These are phyloP conservation scores for Neopipo cinnamomea DNA, from an alignment of 2,113 vertebrate species.

Conservation along the genomic window DNA sequence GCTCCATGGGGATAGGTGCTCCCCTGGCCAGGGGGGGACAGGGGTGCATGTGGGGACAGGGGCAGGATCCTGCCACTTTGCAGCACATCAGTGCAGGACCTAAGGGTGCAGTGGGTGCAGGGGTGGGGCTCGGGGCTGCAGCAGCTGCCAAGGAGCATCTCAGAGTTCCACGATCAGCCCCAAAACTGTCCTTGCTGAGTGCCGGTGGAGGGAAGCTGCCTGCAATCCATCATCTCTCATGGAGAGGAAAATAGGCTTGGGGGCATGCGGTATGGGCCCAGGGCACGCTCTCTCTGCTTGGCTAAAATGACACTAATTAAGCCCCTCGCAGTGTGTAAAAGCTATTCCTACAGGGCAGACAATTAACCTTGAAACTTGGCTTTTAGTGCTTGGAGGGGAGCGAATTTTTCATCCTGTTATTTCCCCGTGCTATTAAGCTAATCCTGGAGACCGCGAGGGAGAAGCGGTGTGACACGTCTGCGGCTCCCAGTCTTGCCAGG, in stretches of 20 bases:
- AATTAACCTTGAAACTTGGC: conserved; percentile 63
- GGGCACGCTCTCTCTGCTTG: conserved; percentile 26
- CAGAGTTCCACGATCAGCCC: background rate
- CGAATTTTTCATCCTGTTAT: conserved; percentile 49
- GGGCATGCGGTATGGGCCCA: background rate
- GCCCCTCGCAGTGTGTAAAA: conserved; percentile 18
- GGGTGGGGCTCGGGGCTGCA: background rate
- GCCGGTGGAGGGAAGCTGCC: background rate
- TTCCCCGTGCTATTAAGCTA: conserved; percentile 34
- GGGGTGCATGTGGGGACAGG: background rate
- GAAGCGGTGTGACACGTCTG: background rate
- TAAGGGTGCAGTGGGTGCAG: background rate
- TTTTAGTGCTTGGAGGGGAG: conserved; percentile 58
- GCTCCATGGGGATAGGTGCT: background rate
- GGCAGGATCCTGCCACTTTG: background rate
- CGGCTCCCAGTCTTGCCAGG: conserved; percentile 23
- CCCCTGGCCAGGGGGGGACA: accelerated
- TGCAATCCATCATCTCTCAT: background rate
- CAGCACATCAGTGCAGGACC: background rate
- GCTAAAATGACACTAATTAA: conserved; percentile 64
- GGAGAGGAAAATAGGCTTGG: conserved; percentile 21
- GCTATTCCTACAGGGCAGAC: conserved; percentile 53
- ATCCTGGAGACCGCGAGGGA: conserved; percentile 19
- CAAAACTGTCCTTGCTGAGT: background rate
- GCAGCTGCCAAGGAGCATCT: background rate